Evolutionary conservation across 2,113 vertebrate species (phyloP).

Genomic region (Clarias batrachus): DNA sequence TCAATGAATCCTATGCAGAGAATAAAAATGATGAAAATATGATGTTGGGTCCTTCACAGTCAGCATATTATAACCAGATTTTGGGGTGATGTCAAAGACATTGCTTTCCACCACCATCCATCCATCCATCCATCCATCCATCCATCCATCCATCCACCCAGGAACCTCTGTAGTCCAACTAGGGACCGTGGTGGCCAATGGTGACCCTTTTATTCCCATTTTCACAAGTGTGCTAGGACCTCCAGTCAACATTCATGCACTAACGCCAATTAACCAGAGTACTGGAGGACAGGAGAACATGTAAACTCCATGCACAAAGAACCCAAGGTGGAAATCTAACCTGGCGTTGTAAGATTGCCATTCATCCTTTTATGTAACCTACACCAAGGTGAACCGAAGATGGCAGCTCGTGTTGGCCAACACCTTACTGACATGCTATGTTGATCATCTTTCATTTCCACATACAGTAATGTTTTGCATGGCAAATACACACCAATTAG

Average conservation of each 20-base stretch:
- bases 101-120: neutral
- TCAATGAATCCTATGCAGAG: neutral
- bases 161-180: too few relatives aligned
- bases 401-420: neutral
- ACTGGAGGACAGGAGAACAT: too few relatives aligned
- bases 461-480: neutral
- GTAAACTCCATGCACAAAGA: too few relatives aligned
- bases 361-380: neutral
- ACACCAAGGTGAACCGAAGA: neutral
- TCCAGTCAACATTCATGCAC: too few relatives aligned
- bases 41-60: neutral
- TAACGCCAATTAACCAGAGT: too few relatives aligned
- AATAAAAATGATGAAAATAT: neutral
- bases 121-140: neutral
- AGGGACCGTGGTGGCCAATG: too few relatives aligned
- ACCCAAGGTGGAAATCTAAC: too few relatives aligned
- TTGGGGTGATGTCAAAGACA: neutral
- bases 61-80: neutral
- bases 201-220: too few relatives aligned
- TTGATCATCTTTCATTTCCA: neutral
- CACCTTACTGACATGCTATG: neutral
- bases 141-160: neutral
- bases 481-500: neutral
- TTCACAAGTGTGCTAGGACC: too few relatives aligned
- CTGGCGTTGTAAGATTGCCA: too few relatives aligned